Base-by-base conservation (phyloP, 2,113 vertebrate species). In the Chionis minor region DNA sequence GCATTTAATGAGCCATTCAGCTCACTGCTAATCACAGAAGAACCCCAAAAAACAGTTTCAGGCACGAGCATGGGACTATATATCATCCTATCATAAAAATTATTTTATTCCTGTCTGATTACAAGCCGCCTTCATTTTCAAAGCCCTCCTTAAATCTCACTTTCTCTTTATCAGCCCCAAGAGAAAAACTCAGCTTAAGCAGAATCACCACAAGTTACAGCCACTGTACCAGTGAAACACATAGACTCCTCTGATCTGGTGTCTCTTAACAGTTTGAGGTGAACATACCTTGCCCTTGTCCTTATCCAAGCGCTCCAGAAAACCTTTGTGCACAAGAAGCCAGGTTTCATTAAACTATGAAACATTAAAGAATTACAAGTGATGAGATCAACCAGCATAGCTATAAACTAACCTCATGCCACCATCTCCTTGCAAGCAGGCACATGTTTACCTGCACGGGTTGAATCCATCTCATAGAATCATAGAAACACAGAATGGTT, bases 131-230 rank as follows among this genome's bases (percentile, higher is more conserved):
- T 94, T 93, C 73, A 44, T 30, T 91, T 95, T 91, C 82, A 88
- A 84, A 92, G 59, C 19, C 44, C 58, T 93, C 54, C 73, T 92
- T 94, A 93, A 87, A 89, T 87, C 52, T 94, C 73, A 69, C 44
- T 96, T 94, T 84, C 0, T 0, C 28, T 91, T 86, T 94, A 91
- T 72, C 62, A 75, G 30, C 44, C 88, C 61, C 88, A 72, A 61
- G 88, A 95, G 91, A 23, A 90, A 84, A 84, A 81, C 49, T 54
- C 92, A 88, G 18, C 35, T 84, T 69, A 75, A 84, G 73, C 44
- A 91, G 77, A 86, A 95, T 44, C 44, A 69, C 35, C 49, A 65
- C 45, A 66, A 90, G 24, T 90, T 81, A 56, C 4, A 90, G 49
- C 4, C 55, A 42, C n/a, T 49, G 24, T 62, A 66, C 23, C 35